Conservation (phyloP, 2,113 vertebrate species). For the human (Homo sapiens) region DNA sequence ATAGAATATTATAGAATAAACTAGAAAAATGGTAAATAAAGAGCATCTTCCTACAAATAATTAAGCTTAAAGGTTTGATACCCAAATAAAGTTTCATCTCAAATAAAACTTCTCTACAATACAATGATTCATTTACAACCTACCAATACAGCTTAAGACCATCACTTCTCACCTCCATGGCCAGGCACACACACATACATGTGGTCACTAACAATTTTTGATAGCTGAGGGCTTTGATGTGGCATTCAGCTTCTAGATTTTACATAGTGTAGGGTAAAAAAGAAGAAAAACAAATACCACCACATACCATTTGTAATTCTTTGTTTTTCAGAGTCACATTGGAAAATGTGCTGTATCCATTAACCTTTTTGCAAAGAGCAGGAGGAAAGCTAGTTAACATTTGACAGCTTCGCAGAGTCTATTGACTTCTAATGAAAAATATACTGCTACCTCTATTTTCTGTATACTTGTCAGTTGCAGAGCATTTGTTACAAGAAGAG, state of each 20-base stretch:
- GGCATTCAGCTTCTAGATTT: constrained; percentile 47
- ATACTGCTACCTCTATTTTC: constrained; percentile 73
- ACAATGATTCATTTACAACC: background rate
- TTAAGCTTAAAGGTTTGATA: background rate
- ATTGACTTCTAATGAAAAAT: constrained; percentile 86
- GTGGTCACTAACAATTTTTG: background rate
- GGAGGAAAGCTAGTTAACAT: constrained; percentile 86
- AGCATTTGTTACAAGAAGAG: constrained; percentile 71
- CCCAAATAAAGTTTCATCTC: background rate
- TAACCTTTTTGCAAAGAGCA: constrained; percentile 88
- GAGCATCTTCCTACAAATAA: background rate
- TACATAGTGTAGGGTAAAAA: background rate
- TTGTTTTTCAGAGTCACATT: constrained; percentile 80
- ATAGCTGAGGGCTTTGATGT: constrained; percentile 18
- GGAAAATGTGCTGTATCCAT: constrained; percentile 87
- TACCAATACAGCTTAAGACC: background rate
- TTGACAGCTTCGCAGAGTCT: constrained; percentile 80
- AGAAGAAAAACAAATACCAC: constrained; percentile 76
- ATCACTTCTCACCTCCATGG: accelerated
- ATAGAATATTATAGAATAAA: background rate
- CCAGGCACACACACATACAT: background rate
- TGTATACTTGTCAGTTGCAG: constrained; percentile 71
- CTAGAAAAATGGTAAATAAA: background rate
- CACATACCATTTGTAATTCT: constrained; percentile 80
- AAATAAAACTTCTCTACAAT: background rate